Percentiles rank a stretch among this genome's conserved stretches.
Conservation (phyloP, 2,113 vertebrate species). For the Reinhardtius hippoglossoides region DNA sequence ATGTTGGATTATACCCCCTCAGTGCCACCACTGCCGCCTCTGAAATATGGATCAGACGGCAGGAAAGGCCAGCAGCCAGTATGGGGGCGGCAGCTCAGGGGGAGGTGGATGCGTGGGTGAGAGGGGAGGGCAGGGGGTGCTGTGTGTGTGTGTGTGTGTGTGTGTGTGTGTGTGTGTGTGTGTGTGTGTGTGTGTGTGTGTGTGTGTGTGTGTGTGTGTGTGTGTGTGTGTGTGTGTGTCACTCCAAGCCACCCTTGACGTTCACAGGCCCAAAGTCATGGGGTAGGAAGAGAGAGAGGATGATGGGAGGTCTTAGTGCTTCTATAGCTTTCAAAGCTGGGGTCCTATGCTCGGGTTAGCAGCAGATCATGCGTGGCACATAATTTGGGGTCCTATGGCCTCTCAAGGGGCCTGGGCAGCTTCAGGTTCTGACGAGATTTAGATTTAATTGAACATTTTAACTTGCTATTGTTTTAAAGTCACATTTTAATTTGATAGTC, state of each 20-base stretch:
- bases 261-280: conserved; percentile 61
- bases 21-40: conserved; percentile 74
- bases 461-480: neutral
- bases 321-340: conserved; percentile 52
- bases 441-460: conserved; percentile 3
- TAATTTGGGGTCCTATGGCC: conserved; percentile 12
- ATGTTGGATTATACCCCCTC: conserved; percentile 82
- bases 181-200: conserved; percentile 41
- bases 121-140: neutral
- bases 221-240: neutral
- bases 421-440: neutral
- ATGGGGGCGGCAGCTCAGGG: conserved; percentile 69
- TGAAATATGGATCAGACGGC: conserved; percentile 83
- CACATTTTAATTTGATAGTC: neutral
- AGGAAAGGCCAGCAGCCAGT: conserved; percentile 81
- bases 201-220: conserved; percentile 39
- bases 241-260: conserved; percentile 66
- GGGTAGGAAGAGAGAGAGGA: conserved; percentile 33
- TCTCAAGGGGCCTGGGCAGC: conserved; percentile 6
- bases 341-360: conserved; percentile 28
- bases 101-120: conserved; percentile 42
- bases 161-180: neutral
- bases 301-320: conserved; percentile 57
- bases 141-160: conserved; percentile 53
- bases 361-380: conserved; percentile 23